Conservation (phyloP, 2,113 vertebrate genomes). For the Pycnonotus jocosus region DNA sequence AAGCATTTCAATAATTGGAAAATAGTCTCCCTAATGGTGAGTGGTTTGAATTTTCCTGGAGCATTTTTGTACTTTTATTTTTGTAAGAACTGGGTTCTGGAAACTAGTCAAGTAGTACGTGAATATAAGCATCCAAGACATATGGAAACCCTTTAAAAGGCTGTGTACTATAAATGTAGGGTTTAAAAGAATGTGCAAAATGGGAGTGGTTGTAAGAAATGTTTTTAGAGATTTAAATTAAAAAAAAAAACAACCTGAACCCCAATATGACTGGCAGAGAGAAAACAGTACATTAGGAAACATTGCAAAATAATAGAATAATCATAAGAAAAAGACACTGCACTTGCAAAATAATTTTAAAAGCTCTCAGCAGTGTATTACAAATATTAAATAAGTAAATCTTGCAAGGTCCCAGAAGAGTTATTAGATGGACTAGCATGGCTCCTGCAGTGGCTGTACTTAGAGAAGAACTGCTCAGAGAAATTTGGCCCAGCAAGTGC, state of each 20-base stretch:
- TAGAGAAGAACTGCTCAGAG: neutral
- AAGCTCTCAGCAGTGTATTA: neutral
- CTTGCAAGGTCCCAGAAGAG: neutral
- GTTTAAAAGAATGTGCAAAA: constrained; percentile 29
- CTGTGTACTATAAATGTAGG: neutral
- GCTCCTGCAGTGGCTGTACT: neutral
- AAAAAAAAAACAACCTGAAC: neutral
- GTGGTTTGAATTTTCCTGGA: neutral
- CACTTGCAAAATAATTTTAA: neutral
- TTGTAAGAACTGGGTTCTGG: constrained; percentile 14
- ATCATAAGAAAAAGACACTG: neutral
- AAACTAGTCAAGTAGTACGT: neutral
- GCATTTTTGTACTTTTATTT: neutral
- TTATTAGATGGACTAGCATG: neutral
- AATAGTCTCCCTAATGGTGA: neutral
- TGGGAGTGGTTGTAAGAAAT: neutral
- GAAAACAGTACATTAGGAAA: neutral
- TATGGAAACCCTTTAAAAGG: constrained; percentile 16
- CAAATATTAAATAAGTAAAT: neutral
- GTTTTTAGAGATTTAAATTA: neutral
- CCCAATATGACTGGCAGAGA: neutral
- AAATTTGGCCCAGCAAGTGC: rapidly evolving
- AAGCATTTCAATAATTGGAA: neutral
- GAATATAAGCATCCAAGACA: neutral
- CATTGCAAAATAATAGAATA: neutral